Evolutionary conservation across 64 coral and sea anemone genomes (phyloP), one percentile per base, ranked within the genome.

Genomic region (Dendrophyllia cribrosa): DNA sequence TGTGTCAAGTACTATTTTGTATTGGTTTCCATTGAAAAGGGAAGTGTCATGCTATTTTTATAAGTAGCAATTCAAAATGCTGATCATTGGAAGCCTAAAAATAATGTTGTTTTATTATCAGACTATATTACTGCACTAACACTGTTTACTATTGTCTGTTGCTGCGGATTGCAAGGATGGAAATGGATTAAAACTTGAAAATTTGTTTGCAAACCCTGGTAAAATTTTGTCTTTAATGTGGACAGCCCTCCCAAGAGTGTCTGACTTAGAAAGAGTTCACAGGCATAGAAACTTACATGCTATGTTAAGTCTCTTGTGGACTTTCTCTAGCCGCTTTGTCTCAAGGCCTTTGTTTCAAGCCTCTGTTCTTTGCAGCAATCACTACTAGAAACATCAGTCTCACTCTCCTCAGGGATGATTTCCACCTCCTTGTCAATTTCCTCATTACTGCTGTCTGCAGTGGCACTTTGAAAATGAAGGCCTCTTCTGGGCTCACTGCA

Each of bases 291-390:
- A 78, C 87, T 89, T 77, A 89, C 87, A 78, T 65, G 87, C 87
- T 22, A 89, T 89, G 64, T 24, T 78, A 9, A 89, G 73, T 65
- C 87, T 89, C 76, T 89, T 89, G 48, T 89, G 87, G 11, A 77
- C 87, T 74, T 78, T 89, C 73, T 89, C 76, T 46, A 89, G 23
- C 63, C 72, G 58, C 78, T 81, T 81, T n/a, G n/a, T 62, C 58
- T 59, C 62, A 81, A 81, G 24, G 78, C 78, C 24, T 76, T 65
- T 78, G 58, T 65, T 52, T 76, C 72, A 58, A 77, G 16, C 73
- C 63, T 89, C 43, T 89, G 58, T 76, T 89, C 63, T 89, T 77
- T 77, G 47, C 55, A 65, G 55, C 73, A 76, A 64, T 66, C 45
- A 66, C 15, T 20, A 72, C 52, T 89, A 43, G 58, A 75, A 56